Evolutionary conservation across 2,797 vertebrate genomes (phyloP).

Genomic region (Cyclura pinguis): DNA sequence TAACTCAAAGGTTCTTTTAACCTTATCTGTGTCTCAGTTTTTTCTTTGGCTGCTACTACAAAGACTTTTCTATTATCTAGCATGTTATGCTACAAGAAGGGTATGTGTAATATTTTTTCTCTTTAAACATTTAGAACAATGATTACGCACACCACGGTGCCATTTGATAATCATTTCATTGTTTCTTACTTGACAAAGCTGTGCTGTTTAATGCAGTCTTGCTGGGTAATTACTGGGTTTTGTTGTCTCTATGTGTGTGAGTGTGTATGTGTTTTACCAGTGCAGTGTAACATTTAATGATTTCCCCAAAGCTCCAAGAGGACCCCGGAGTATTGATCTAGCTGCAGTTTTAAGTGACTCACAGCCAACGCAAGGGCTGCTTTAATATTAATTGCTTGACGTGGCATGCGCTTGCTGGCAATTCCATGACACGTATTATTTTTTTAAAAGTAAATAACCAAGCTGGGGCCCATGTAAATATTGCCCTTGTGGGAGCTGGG

Average conservation of each 20-base stretch:
- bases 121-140: neutral
- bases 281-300: conserved; percentile 65
- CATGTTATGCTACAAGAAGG: neutral
- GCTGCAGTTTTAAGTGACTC: conserved; percentile 54
- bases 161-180: neutral
- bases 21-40: neutral
- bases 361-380: conserved; percentile 1
- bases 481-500: conserved; percentile 54
- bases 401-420: neutral
- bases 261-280: conserved; percentile 48
- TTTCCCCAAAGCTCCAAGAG: conserved; percentile 72
- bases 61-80: neutral
- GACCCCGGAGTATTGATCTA: conserved; percentile 56
- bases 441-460: conserved; percentile 64
- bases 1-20: neutral
- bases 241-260: conserved; percentile 2
- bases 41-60: neutral
- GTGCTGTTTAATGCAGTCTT: conserved; percentile 16
- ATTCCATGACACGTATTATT: conserved; percentile 41
- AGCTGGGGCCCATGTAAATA: conserved; percentile 57
- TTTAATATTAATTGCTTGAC: conserved; percentile 60
- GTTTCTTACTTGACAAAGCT: conserved; percentile 26
- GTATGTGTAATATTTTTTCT: neutral
- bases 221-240: conserved; percentile 54
- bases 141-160: neutral